phyloP scores from a whole-genome alignment of 2,113 vertebrate genomes.

The Telmatochromis bifrenatus region DNA sequence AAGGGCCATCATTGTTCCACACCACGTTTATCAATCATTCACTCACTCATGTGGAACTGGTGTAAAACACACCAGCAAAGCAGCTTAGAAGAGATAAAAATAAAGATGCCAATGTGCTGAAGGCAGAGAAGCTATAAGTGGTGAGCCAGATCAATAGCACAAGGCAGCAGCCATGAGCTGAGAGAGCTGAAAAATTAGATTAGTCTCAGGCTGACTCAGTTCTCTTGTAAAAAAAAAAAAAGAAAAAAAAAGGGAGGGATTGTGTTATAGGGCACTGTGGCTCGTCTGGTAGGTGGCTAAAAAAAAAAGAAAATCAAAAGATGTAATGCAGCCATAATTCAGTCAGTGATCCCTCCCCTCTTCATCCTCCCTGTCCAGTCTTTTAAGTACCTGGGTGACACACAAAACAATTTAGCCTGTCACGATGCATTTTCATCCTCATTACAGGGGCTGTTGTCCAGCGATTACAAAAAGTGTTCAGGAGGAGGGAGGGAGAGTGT shows the following conservation, averaged over 20 bases:
- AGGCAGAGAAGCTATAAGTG: conserved; percentile 11
- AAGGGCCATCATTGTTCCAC: neutral
- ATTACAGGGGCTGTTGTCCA: conserved; percentile 32
- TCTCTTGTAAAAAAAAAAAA: neutral
- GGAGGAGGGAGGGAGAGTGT: neutral
- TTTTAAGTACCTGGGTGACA: conserved; percentile 31
- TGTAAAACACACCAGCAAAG: neutral
- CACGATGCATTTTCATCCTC: conserved; percentile 47
- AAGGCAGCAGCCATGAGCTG: neutral
- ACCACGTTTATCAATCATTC: conserved; percentile 32
- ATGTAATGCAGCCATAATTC: neutral
- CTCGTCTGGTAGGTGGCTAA: neutral
- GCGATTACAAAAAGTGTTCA: conserved; percentile 6
- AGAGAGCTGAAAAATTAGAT: conserved; percentile 35
- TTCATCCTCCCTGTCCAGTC: neutral
- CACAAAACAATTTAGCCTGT: conserved; percentile 36
- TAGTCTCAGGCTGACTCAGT: conserved; percentile 12
- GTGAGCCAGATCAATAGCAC: conserved; percentile 37
- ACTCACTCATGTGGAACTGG: conserved; percentile 4
- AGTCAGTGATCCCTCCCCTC: neutral
- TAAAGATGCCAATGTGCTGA: conserved; percentile 7
- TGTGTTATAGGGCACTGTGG: neutral
- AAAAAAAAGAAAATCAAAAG: neutral
- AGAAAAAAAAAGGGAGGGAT: neutral
- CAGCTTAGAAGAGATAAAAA: neutral